A percentile compares a stretch with the other conserved stretches of the same genome.
Conservation (phyloP, 2,888 invertebrate genomes). For the Drosophila villosipedis region DNA sequence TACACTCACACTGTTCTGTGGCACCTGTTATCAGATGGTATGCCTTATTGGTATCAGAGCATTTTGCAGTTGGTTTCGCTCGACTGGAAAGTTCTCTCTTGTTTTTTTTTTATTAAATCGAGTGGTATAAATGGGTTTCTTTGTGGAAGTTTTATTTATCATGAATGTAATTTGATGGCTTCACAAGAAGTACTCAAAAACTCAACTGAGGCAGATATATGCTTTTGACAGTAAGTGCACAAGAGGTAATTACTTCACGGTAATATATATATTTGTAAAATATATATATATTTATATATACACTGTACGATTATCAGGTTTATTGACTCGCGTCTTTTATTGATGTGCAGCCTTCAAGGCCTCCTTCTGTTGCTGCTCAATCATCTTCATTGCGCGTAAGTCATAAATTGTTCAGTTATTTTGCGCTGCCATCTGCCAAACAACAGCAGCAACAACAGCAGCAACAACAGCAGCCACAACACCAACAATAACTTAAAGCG, state of each 20-base stretch:
- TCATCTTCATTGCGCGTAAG: constrained; percentile 31
- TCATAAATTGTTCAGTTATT: constrained; percentile 65
- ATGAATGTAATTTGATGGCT: background rate
- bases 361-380: constrained; percentile 17
- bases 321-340: constrained; percentile 48
- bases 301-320: constrained; percentile 28
- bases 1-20: background rate
- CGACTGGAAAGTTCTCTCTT: background rate
- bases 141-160: background rate
- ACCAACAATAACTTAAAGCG: constrained; percentile 36
- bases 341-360: constrained; percentile 12
- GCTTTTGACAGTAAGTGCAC: constrained; percentile 6
- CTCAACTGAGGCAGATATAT: background rate
- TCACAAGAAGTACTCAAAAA: background rate
- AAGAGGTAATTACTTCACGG: constrained; percentile 43
- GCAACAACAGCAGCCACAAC: background rate
- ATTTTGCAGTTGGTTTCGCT: background rate
- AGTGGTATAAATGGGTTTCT: too few species aligned
- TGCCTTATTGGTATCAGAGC: background rate
- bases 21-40: background rate
- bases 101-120: background rate
- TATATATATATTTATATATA: constrained; percentile 9
- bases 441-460: constrained; percentile 12
- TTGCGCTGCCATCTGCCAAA: constrained; percentile 27
- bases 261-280: constrained; percentile 13